Evolutionary conservation across 2,113 vertebrate genomes (phyloP), one percentile per base, ranked within the genome.

Genomic region (Nannospalax galili): DNA sequence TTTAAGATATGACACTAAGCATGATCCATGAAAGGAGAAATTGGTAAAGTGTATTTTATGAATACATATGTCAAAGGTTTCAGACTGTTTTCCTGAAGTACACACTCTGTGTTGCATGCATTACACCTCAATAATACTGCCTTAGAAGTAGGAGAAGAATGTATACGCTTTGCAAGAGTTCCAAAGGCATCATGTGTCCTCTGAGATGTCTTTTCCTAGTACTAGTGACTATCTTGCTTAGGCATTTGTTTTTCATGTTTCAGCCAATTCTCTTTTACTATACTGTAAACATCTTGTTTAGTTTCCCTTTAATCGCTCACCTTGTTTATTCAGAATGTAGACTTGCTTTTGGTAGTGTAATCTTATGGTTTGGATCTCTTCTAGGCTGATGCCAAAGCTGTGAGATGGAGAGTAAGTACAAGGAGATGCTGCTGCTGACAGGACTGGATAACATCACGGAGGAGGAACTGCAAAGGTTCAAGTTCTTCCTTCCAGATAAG

Each of bases 131-230:
- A 10, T 42, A 20, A 30, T 86, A n/a, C 40, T 24, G 4, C 52
- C 58, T 48, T 48, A 32, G 48, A 78, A 78, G 17, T 52, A 52
- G 35, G 10, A 8, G 6, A 60, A 48, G 48, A 64, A 32, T 52
- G 48, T 65, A 35, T 22, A 1, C 28, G 1, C 32, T 70, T 11
- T 48, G 24, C 72, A 70, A 78, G 64, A 64, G 65, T 40, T 32
- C n/a, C 11, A 14, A 12, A 4, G 17, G 5, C 7, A 6, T 28
- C 7, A 2, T 9, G 0, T 26, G 10, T 62, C 20, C 60, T 72
- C 16, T 16, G 62, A 40, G 56, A 52, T 7, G 6, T 28, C 16
- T 17, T 67, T 82, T 70, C 17, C 1, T 0, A 6, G 10, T 17
- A 30, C 3, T 5, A 24, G 42, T 2, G 52, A 58, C n/a, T 6